Evolutionary conservation across 1,140 invertebrate genomes (phyloP).

Genomic region (Drosophila kurseongensis): DNA sequence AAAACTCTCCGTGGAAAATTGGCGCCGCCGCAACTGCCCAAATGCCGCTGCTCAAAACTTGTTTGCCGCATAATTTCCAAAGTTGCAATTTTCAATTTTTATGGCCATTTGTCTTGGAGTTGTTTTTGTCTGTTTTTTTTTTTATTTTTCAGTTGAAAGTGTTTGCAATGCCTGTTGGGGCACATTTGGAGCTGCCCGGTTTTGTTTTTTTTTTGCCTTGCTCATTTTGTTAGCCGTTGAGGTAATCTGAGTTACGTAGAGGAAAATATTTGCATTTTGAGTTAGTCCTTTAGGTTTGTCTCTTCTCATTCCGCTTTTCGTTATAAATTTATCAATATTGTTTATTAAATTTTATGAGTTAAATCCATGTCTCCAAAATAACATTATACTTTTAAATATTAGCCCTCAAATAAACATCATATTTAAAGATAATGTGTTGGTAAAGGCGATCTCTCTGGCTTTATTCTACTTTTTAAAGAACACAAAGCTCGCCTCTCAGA

Average conservation of each 20-base stretch:
- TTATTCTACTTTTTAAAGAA: no score
- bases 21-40: constrained; percentile 22
- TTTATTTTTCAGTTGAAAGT: constrained; percentile 49
- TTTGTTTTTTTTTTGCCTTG: constrained; percentile 6
- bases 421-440: no score
- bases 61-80: constrained; percentile 73
- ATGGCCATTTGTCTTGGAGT: constrained; percentile 51
- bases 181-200: constrained; percentile 1
- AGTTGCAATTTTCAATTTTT: constrained; percentile 72
- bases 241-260: constrained; percentile 59
- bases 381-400: no score
- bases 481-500: neutral
- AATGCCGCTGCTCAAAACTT: constrained; percentile 50
- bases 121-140: constrained; percentile 23
- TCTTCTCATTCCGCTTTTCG: no score
- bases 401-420: no score
- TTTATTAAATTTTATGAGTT: no score
- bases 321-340: no score
- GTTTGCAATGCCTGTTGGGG: constrained; percentile 40
- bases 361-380: no score
- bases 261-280: constrained; percentile 28
- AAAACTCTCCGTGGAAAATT: constrained; percentile 41
- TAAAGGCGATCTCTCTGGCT: no score
- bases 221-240: constrained; percentile 37
- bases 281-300: no score